Conservation (phyloP, 2,797 vertebrate genomes). For the Tragopan temminckii region DNA sequence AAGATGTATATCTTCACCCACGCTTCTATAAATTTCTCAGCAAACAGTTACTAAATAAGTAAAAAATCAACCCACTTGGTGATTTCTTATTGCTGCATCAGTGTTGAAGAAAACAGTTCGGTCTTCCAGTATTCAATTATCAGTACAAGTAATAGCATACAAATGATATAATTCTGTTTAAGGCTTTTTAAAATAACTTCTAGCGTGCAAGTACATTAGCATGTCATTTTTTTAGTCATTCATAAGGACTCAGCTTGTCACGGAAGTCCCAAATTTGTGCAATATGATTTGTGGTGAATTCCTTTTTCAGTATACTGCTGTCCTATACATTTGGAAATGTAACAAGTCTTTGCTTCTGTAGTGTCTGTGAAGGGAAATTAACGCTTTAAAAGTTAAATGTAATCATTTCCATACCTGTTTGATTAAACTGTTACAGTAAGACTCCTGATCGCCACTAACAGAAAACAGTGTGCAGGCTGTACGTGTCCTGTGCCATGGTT, state of each 20-base stretch:
- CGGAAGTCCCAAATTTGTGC: neutral
- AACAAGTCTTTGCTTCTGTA: neutral
- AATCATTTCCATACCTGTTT: neutral
- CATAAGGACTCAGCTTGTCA: neutral
- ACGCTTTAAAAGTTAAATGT: neutral
- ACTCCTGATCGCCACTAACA: neutral
- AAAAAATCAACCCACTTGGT: neutral
- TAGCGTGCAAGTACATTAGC: neutral
- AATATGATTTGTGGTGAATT: rapidly evolving
- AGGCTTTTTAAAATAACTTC: neutral
- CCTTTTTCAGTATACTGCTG: neutral
- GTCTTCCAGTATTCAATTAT: neutral
- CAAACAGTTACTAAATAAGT: neutral
- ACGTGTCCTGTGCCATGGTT: neutral
- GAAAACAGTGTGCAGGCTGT: neutral
- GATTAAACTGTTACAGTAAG: neutral
- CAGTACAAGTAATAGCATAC: neutral
- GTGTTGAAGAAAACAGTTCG: neutral
- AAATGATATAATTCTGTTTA: neutral
- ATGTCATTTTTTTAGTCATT: neutral
- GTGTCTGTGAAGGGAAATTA: neutral
- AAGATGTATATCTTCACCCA: neutral
- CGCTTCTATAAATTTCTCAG: neutral
- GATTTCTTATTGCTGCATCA: neutral
- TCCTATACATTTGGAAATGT: neutral